Evolutionary conservation across 1,140 invertebrate genomes (phyloP), one percentile per base, ranked within the genome.

Genomic region (Plodia interpunctella): DNA sequence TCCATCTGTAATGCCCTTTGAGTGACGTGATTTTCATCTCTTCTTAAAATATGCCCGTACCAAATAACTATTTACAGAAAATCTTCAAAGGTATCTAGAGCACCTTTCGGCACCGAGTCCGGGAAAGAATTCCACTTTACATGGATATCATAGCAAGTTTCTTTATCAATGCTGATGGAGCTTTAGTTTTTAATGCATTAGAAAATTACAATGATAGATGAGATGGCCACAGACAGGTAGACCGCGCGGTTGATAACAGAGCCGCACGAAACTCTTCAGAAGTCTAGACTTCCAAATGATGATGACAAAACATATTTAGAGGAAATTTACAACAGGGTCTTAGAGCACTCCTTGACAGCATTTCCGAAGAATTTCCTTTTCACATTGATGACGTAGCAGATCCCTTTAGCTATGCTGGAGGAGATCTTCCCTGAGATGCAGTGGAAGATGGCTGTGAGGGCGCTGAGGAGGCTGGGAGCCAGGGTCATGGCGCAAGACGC

Each of bases 71-170:
- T n/a, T n/a, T n/a, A n/a, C n/a, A n/a, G n/a, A n/a, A n/a, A n/a
- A n/a, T n/a, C n/a, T n/a, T n/a, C n/a, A n/a, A n/a, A n/a, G n/a
- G n/a, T n/a, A n/a, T n/a, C n/a, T 66, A 15, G 17, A 55, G 49
- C 80, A 86, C 9, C 75, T 57, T 8, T 70, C 63, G 8, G 68
- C n/a, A 15, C 55, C 60, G 8, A 55, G 55, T 0, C 78, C 72
- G 1, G n/a, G n/a, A n/a, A 83, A 73, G 11, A 82, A 61, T 66
- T 78, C 17, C 56, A 74, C 59, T 87, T 87, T 17, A 79, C 51
- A 51, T 82, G 80, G 0, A 68, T 55, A 0, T 79, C 18, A 2
- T 71, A 56, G 20, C 81, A 82, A 4, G 80, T 19, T 0, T 76
- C 76, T 49, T 78, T 76, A 44, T 49, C 53, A 44, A 72, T 21